Percentiles rank a stretch among this genome's conserved stretches.
phyloP scores from a whole-genome alignment of 2,113 vertebrate species.

The Phrynocephalus versicolor region DNA sequence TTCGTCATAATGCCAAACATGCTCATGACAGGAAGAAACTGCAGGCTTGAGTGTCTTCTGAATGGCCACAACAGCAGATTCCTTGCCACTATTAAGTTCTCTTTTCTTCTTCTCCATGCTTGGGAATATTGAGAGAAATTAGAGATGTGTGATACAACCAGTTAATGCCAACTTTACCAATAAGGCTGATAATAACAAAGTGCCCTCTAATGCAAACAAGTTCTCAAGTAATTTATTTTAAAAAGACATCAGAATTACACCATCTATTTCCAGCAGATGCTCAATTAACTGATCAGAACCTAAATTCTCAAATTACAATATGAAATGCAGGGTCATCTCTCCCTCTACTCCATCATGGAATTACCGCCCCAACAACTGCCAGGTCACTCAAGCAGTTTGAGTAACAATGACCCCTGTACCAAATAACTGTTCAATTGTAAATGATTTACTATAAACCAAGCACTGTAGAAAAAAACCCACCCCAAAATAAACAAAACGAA shows the following conservation, averaged over 20 bases:
- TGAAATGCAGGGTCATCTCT: not conserved
- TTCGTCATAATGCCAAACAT: slow-evolving; percentile 93
- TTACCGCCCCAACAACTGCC: not conserved
- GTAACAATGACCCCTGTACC: not conserved
- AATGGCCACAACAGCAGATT: slow-evolving; percentile 68
- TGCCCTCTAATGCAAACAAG: not conserved
- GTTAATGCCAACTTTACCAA: slow-evolving; percentile 26
- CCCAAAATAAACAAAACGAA: too few relatives aligned
- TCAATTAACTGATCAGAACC: not conserved
- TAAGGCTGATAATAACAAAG: not conserved
- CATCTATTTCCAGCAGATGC: not conserved
- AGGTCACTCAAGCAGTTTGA: not conserved
- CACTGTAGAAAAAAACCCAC: slow-evolving; percentile 3
- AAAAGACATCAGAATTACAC: not conserved
- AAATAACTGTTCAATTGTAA: not conserved
- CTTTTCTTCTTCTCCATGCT: slow-evolving; percentile 84
- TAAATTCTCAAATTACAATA: not conserved
- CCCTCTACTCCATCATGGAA: not conserved
- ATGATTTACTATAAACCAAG: not conserved
- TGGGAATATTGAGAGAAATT: slow-evolving; percentile 60
- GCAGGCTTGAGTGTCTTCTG: slow-evolving; percentile 71
- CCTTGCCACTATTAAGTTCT: slow-evolving; percentile 69
- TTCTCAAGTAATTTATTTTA: not conserved
- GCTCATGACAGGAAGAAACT: slow-evolving; percentile 71
- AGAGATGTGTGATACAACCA: slow-evolving; percentile 26